Percentiles rank a stretch among this genome's conserved stretches.
phyloP scores from a whole-genome alignment of 2,113 vertebrate species.

The Bettongia penicillata region DNA sequence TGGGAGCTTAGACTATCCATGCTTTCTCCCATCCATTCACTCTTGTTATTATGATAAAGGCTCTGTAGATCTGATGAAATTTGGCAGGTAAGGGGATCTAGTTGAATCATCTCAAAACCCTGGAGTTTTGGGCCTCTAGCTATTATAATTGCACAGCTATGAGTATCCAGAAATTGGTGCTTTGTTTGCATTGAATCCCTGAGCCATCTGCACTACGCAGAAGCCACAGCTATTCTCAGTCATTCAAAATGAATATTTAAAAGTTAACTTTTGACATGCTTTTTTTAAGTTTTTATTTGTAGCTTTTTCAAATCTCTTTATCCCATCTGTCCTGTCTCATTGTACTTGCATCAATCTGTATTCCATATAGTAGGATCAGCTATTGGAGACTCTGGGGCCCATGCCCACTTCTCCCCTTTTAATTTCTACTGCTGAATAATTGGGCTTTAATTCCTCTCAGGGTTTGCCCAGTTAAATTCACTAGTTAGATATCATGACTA shows the following conservation, averaged over 20 bases:
- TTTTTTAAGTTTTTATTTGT: conserved; percentile 72
- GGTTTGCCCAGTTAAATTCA: conserved; percentile 8
- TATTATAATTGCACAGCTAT: conserved; percentile 74
- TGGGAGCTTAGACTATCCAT: conserved; percentile 64
- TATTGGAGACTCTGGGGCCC: neutral
- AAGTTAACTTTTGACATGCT: conserved; percentile 76
- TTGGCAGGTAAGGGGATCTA: conserved; percentile 77
- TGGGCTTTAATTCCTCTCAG: neutral
- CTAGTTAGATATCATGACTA: neutral
- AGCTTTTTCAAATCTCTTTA: conserved; percentile 70
- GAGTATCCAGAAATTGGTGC: conserved; percentile 78
- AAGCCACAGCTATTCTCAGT: conserved; percentile 77
- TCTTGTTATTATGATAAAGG: conserved; percentile 20
- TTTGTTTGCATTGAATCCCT: conserved; percentile 79
- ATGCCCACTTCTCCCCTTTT: conserved; percentile 1
- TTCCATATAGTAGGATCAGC: conserved; percentile 10
- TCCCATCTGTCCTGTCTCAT: conserved; percentile 70
- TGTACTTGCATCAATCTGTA: conserved; percentile 4
- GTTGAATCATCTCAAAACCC: conserved; percentile 78
- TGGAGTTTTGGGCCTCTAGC: conserved; percentile 77
- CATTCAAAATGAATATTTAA: conserved; percentile 82
- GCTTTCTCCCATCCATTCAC: conserved; percentile 62
- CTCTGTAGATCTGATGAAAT: conserved; percentile 63
- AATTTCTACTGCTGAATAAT: conserved; percentile 4
- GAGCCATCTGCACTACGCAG: conserved; percentile 79